These are phyloP conservation scores for Brotogeris chrysoptera DNA, from an alignment of 2,797 vertebrate genomes.

Conservation along the genomic window DNA sequence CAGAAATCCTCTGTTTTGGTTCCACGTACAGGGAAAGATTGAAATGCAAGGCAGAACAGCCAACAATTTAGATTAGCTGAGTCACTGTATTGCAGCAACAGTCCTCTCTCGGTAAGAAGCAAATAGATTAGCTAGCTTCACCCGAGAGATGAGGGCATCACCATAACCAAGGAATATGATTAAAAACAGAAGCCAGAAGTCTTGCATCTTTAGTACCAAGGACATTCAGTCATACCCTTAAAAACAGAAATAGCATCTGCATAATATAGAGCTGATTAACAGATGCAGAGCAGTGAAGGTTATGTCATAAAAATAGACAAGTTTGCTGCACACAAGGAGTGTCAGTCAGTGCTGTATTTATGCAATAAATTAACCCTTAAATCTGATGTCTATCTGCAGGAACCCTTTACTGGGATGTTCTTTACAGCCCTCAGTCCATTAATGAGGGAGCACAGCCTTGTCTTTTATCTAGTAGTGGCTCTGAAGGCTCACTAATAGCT, in stretches of 20 bases:
- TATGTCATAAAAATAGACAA: slow-evolving; percentile 4
- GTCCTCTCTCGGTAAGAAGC: background rate
- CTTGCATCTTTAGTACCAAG: background rate
- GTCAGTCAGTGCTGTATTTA: background rate
- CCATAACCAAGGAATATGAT: background rate
- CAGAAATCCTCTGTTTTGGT: background rate
- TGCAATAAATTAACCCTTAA: background rate
- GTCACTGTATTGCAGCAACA: background rate
- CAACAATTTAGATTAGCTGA: background rate
- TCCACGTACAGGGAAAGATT: background rate
- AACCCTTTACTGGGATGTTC: background rate
- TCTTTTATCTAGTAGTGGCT: background rate
- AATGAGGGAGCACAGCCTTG: background rate
- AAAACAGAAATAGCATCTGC: background rate
- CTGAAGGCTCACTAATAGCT: background rate
- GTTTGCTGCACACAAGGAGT: background rate
- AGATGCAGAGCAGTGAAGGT: background rate
- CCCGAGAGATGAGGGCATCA: background rate
- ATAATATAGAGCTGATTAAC: background rate
- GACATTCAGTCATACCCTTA: background rate
- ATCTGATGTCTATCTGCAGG: background rate
- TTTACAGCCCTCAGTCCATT: background rate
- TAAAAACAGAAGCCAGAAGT: background rate
- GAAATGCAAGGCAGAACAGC: background rate
- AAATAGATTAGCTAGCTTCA: background rate